phyloP scores from a whole-genome alignment of 2,113 vertebrate genomes.

The Hydrolagus affinis region DNA sequence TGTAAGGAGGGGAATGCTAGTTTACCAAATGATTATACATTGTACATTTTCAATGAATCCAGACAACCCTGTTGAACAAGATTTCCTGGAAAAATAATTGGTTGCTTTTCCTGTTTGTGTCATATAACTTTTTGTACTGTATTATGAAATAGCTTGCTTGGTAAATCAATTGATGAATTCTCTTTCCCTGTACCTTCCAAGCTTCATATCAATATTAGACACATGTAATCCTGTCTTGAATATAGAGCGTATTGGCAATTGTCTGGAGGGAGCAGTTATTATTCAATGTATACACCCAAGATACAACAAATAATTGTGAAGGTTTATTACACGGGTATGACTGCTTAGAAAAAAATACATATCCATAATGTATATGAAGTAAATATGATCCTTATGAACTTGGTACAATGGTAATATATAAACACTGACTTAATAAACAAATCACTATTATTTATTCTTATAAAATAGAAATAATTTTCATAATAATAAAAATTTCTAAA shows the following conservation, averaged over 20 bases:
- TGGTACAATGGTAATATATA: too few species aligned
- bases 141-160: not conserved
- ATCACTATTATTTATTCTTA: too few species aligned
- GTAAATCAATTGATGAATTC: not conserved
- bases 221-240: not conserved
- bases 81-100: not conserved
- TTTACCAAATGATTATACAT: not conserved
- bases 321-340: not conserved
- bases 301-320: conserved; percentile 10
- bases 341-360: not conserved
- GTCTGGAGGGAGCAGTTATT: not conserved
- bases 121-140: not conserved
- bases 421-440: too few species aligned
- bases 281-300: conserved; percentile 14
- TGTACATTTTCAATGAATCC: not conserved
- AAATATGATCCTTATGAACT: not conserved
- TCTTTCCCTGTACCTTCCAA: not conserved
- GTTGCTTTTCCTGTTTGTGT: not conserved
- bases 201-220: not conserved
- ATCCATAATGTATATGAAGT: not conserved
- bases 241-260: not conserved
- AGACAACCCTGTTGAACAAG: not conserved
- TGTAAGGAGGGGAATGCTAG: not conserved
- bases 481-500: too few species aligned
- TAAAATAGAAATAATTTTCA: too few species aligned